Percentiles rank a stretch among this genome's conserved stretches.
phyloP scores from a whole-genome alignment of 2,888 invertebrate genomes.

The Laothoe populi region DNA sequence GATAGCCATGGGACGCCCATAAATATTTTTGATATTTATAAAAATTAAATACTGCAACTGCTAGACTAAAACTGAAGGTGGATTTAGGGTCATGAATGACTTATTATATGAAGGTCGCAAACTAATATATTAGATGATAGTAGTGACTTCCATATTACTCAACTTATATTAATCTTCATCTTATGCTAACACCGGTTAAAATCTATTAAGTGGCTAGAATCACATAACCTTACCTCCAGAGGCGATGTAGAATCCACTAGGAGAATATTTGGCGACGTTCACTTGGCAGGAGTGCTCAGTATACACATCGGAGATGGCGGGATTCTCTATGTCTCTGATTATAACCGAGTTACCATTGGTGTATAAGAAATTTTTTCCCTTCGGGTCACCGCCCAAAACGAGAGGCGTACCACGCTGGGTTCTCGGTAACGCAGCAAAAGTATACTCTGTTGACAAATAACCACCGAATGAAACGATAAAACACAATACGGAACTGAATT shows the following conservation, averaged over 20 bases:
- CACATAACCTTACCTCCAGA: slow-evolving; percentile 92
- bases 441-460: slow-evolving; percentile 86
- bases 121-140: background rate
- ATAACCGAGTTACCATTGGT: slow-evolving; percentile 99
- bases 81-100: slow-evolving; percentile 15
- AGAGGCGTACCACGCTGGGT: slow-evolving; percentile 97
- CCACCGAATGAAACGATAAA: slow-evolving; percentile 35
- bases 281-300: slow-evolving; percentile 98
- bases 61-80: background rate
- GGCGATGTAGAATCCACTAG: slow-evolving; percentile 98
- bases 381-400: slow-evolving; percentile 97
- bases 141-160: background rate
- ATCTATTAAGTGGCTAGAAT: background rate
- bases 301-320: slow-evolving; percentile 97
- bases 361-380: slow-evolving; percentile 98
- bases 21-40: too few relatives aligned
- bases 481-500: slow-evolving; percentile 41
- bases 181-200: background rate
- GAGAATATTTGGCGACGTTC: slow-evolving; percentile 99
- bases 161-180: background rate
- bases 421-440: slow-evolving; percentile 96
- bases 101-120: background rate
- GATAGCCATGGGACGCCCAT: too few relatives aligned
- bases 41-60: too few relatives aligned
- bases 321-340: slow-evolving; percentile 98